Evolutionary conservation across 2,888 invertebrate genomes (phyloP).

Genomic region (Ernsta delagoae): DNA sequence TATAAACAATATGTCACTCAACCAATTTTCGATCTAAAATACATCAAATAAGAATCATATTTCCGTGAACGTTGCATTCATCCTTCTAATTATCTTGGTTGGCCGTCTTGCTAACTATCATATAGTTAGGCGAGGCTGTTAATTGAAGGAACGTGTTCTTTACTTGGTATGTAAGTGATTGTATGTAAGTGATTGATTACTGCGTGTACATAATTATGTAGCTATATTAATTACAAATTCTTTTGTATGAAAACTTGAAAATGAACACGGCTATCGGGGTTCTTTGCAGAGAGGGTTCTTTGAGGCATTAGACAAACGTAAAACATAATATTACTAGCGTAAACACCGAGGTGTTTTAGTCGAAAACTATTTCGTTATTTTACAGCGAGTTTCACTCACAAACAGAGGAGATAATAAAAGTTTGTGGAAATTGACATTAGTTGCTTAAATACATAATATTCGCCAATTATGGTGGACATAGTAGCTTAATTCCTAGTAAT

Average conservation of each 20-base stretch:
- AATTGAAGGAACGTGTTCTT: conserved; percentile 33
- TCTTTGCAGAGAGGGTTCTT: no score
- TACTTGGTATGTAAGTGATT: background rate
- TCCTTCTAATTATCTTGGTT: background rate
- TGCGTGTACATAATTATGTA: no score
- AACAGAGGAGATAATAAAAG: background rate
- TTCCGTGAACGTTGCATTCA: background rate
- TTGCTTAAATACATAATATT: background rate
- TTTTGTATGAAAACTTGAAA: no score
- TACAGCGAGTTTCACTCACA: background rate
- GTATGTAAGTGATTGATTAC: conserved; percentile 21
- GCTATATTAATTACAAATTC: no score
- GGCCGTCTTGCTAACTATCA: conserved; percentile 10
- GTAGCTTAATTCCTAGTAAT: no score
- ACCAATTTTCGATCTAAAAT: background rate
- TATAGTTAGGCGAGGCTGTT: conserved; percentile 22
- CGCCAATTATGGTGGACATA: no score
- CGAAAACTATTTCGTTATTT: background rate
- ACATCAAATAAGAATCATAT: conserved; percentile 1
- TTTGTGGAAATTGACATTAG: background rate
- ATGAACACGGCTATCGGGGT: background rate
- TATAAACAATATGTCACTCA: conserved; percentile 9
- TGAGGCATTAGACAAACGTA: background rate
- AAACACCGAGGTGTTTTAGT: background rate
- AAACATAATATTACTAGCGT: background rate